phyloP scores from a whole-genome alignment of 2,113 vertebrate species.

The Uria lomvia region DNA sequence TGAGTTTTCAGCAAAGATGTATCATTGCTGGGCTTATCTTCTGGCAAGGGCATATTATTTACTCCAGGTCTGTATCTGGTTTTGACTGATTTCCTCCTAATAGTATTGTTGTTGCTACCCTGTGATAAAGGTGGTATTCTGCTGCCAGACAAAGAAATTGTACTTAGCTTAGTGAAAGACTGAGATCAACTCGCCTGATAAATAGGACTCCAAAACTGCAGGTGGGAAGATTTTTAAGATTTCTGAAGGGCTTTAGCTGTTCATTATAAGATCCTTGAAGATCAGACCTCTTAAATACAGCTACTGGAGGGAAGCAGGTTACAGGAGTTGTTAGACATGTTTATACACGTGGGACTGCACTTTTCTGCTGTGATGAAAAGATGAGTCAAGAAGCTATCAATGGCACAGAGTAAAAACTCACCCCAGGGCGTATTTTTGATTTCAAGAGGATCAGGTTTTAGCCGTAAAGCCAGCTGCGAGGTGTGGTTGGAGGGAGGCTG shows the following conservation, averaged over 20 bases:
- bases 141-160: slow-evolving; percentile 81
- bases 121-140: slow-evolving; percentile 64
- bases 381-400: slow-evolving; percentile 73
- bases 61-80: not conserved
- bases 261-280: slow-evolving; percentile 69
- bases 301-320: slow-evolving; percentile 57
- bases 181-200: slow-evolving; percentile 70
- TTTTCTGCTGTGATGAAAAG: slow-evolving; percentile 72
- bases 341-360: slow-evolving; percentile 51
- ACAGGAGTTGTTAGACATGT: slow-evolving; percentile 67
- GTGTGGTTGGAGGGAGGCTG: slow-evolving; percentile 67
- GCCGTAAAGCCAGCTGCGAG: slow-evolving; percentile 69
- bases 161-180: slow-evolving; percentile 20
- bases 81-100: not conserved
- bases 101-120: not conserved
- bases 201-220: slow-evolving; percentile 79
- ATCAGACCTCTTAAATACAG: slow-evolving; percentile 75
- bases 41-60: not conserved
- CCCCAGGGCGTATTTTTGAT: slow-evolving; percentile 56
- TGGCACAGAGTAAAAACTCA: slow-evolving; percentile 53
- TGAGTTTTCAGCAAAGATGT: slow-evolving; percentile 67
- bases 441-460: slow-evolving; percentile 61
- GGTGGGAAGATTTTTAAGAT: slow-evolving; percentile 66
- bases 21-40: not conserved
- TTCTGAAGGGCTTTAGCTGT: slow-evolving; percentile 66